These are phyloP conservation scores for Bungarus multicinctus DNA, from an alignment of 2,113 vertebrate genomes.

Conservation along the genomic window DNA sequence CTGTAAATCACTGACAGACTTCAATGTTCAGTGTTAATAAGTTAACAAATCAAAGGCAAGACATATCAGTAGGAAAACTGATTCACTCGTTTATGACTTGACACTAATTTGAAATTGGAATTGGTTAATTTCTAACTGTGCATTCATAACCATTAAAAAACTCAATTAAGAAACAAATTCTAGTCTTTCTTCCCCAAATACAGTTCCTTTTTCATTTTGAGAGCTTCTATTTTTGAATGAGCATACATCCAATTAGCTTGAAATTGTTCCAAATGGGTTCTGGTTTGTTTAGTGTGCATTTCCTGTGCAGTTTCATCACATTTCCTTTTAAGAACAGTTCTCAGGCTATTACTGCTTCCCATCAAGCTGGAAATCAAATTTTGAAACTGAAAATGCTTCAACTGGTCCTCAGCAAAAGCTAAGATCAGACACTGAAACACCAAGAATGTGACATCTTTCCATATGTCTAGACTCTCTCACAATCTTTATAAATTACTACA, in stretches of 20 bases:
- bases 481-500: neutral
- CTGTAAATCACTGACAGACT: neutral
- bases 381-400: slow-evolving; percentile 26
- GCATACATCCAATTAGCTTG: neutral
- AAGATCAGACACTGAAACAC: neutral
- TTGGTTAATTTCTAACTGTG: neutral
- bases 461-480: neutral
- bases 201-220: neutral
- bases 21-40: neutral
- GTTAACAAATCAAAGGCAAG: neutral
- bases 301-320: neutral
- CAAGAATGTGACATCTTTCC: neutral
- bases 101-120: neutral
- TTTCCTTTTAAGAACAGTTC: neutral
- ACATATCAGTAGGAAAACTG: neutral
- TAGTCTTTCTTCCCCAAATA: neutral
- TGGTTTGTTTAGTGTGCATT: neutral
- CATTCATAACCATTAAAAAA: neutral
- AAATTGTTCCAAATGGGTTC: neutral
- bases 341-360: neutral
- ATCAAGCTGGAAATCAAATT: neutral
- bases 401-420: neutral
- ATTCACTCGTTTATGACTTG: neutral
- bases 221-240: neutral
- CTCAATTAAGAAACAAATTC: neutral